Base-by-base conservation (phyloP, 2,797 vertebrate genomes). In the Betta splendens region DNA sequence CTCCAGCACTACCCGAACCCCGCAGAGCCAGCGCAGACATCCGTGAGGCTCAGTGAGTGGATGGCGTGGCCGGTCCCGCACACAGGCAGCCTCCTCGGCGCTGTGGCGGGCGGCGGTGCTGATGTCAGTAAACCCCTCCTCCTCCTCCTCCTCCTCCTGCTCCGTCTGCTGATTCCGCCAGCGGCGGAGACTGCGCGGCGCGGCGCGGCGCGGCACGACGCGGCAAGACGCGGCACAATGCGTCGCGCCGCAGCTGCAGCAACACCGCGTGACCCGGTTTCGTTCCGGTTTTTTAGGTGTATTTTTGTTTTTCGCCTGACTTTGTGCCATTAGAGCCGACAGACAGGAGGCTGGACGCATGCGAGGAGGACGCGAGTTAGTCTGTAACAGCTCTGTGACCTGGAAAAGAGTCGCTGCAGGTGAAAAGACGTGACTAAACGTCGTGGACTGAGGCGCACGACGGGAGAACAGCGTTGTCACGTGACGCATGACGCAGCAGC, bases 71-170 rank as follows among this genome's bases (percentile, higher is more conserved):
- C 70, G 75, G 77, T 79, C 60, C 69, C 6, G 75, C 79, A 83
- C 83, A 87, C 84, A 79, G 59, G 43, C 79, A 83, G 77, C 71
- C 73, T 54, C 75, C 72, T 73, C 75, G 72, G 63, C 69, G 67
- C 81, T 72, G 80, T 32, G 40, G 61, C 37, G 75, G 71, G 75
- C 69, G 75, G 48, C 58, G 37, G 56, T 47, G 58, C 74, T 88
- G 89, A 88, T 72, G 88, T 91, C 85, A 83, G 72, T 44, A 79
- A 55, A 75, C 74, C 87, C 84, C 88, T 71, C 88, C 49, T 21
- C 57, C 12, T 22, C 68, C 55, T 25, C 60, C 39, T 6, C 69
- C 59, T 37, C 60, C 70, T 49, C 46, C 43, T 42, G 36, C 70
- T 12, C 52, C n/a, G 77, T 81, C 76, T 84, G 79, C 40, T 29